A percentile compares a stretch with the other conserved stretches of the same genome.
Conservation (phyloP, 2,113 vertebrate genomes). For the Recurvirostra avosetta region DNA sequence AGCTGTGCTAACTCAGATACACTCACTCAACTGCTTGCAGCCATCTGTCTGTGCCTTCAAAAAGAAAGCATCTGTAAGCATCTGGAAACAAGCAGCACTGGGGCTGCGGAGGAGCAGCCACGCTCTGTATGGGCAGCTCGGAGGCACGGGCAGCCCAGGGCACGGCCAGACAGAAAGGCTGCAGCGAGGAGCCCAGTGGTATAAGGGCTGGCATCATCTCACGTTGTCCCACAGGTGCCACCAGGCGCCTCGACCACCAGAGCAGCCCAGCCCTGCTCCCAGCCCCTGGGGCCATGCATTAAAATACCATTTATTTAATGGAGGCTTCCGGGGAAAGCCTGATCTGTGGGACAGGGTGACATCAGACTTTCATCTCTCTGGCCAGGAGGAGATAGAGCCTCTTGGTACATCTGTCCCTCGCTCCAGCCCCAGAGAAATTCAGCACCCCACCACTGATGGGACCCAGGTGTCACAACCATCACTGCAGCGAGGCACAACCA, state of each 20-base stretch:
- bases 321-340: background rate
- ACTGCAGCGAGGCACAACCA: background rate
- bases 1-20: background rate
- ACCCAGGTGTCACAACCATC: background rate
- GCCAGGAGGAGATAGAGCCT: background rate
- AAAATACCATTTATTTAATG: conserved; percentile 8
- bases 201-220: background rate
- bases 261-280: background rate
- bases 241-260: fast-evolving
- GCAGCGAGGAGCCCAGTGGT: background rate
- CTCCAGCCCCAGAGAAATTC: background rate
- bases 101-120: background rate
- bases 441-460: background rate
- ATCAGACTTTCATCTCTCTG: background rate
- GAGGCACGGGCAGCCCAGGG: background rate
- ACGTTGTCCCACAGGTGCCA: background rate
- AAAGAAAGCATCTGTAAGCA: conserved; percentile 2
- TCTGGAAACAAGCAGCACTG: background rate
- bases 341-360: background rate
- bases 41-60: background rate
- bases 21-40: background rate
- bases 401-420: background rate
- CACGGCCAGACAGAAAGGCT: background rate
- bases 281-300: background rate
- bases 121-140: fast-evolving